Conservation (phyloP, 2,113 vertebrate species). For the Fregetta grallaria region DNA sequence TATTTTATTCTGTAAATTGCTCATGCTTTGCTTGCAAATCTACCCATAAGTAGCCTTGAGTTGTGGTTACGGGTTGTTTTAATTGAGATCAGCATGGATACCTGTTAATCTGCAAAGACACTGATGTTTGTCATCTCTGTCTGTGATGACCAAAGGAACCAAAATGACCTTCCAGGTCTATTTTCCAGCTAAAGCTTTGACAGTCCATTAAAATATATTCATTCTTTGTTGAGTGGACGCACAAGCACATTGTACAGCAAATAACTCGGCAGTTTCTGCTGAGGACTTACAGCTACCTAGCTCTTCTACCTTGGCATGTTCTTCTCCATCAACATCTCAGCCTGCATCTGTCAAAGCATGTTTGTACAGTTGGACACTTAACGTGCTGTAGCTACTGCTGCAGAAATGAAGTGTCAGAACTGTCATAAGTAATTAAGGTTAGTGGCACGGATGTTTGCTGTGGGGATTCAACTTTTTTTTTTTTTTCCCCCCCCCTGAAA, state of each 20-base stretch:
- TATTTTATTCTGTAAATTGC: neutral
- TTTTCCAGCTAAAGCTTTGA: neutral
- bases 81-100: neutral
- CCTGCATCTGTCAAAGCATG: neutral
- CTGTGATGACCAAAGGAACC: neutral
- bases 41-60: neutral
- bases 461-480: neutral
- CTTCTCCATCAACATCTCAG: neutral
- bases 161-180: neutral
- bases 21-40: neutral
- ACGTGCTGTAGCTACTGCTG: neutral
- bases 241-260: neutral
- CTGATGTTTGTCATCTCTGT: neutral
- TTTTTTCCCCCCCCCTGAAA: neutral
- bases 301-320: neutral
- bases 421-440: neutral
- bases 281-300: neutral
- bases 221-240: fast-evolving
- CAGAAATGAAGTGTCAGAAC: neutral
- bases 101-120: neutral
- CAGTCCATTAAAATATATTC: neutral
- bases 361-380: neutral
- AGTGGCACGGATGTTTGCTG: neutral
- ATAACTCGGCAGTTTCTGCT: neutral
- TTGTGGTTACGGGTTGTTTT: neutral